Evolutionary conservation across 2,113 vertebrate species (phyloP), one percentile per base, ranked within the genome.

Genomic region (Sclerurus mexicanus): DNA sequence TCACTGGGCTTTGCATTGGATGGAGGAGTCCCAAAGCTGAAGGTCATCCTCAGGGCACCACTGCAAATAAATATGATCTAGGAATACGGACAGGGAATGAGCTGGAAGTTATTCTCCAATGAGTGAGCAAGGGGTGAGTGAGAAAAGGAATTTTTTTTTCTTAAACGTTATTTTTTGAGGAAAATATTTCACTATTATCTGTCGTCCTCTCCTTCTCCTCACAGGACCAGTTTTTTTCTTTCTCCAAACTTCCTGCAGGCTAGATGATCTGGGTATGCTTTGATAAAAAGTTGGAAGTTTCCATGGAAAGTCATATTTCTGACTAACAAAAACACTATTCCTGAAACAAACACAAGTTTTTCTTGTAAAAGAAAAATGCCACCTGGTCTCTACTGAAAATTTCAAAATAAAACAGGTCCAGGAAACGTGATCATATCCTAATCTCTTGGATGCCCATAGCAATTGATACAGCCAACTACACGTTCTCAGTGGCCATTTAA

Each of bases 31-130:
- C 5, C 23, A 31, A 28, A 31, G 8, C 4, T 86, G 47, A 20
- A n/a, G 16, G 6, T 6, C 17, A 17, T 31, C 15, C 5, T 0
- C 18, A 64, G 40, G 18, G 8, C 60, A 50, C 3, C 0, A 0
- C 15, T 60, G n/a, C 27, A 53, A 79, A 39, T 74, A 64, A 47
- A n/a, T 21, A 18, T 39, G 17, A 49, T 39, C 23, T 8, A 50
- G 31, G 15, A 7, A 31, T 68, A 74, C 6, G 24, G 27, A 37
- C 23, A 40, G 30, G 20, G 28, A 53, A 76, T 28, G 24, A 92
- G 9, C 7, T 35, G 44, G 20, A 21, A 87, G 7, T 35, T 39
- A 12, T 31, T 39, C 5, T 53, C 7, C 22, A 35, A 10, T 25
- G 4, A 75, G 27, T 60, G 27, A 63, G 19, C 19, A 87, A 63